phyloP scores from a whole-genome alignment of 2,888 invertebrate species.

The Mechanitis messenoides region DNA sequence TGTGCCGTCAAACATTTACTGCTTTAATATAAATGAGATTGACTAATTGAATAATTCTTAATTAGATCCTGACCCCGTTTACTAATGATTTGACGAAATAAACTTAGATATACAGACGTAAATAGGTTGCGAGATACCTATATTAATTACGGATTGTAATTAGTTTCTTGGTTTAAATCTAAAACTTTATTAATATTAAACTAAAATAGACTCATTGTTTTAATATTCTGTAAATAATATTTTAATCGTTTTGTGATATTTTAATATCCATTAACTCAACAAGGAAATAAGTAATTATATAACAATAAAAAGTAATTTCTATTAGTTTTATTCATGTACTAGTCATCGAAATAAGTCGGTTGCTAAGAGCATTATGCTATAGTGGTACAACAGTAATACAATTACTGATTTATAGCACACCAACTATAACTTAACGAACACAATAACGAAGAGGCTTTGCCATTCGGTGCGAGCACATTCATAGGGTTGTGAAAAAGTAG shows the following conservation, averaged over 20 bases:
- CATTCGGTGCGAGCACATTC: conserved; percentile 33
- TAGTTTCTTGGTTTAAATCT: no score
- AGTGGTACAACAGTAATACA: conserved; percentile 54
- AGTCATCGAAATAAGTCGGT: background rate
- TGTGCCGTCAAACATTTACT: conserved; percentile 31
- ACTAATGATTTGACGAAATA: background rate
- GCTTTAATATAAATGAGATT: conserved; percentile 20
- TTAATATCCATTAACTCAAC: no score
- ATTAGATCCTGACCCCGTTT: conserved; percentile 5
- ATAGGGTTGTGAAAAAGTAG: conserved; percentile 14
- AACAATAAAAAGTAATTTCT: no score
- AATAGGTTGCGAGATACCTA: no score
- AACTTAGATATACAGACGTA: no score
- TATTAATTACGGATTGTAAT: no score
- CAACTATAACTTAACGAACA: conserved; percentile 54
- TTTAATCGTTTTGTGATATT: no score
- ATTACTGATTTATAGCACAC: conserved; percentile 61
- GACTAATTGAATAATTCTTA: conserved; percentile 4
- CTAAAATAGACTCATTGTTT: no score
- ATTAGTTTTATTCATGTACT: no score
- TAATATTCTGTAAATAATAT: no score
- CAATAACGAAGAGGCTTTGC: conserved; percentile 44
- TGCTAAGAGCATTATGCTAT: conserved; percentile 33
- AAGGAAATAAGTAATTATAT: no score
- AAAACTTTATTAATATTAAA: no score